Evolutionary conservation across 2,113 vertebrate genomes (phyloP), one percentile per base, ranked within the genome.

Genomic region (Callipepla californica): DNA sequence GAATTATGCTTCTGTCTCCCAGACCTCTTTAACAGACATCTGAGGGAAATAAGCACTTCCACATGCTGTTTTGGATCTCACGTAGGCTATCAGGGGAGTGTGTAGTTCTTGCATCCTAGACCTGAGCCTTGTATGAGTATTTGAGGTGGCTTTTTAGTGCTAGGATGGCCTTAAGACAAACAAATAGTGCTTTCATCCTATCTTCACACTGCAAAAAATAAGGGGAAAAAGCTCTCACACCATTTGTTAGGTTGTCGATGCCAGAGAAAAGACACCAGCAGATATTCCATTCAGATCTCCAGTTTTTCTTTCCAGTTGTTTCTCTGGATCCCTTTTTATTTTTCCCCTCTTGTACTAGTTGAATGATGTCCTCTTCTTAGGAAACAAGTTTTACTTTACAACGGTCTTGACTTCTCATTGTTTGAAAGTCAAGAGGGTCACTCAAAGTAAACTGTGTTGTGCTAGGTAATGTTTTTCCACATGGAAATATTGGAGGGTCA

Each of bases 361-460:
- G 67, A 91, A 42, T 11, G 2, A 48, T 83, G 73, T 30, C 50
- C 53, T 69, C 53, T 87, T 87, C 44, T 70, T 82, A 67, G 48
- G 82, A 91, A 94, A 91, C 61, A 62, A 45, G 55, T 82, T 77
- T 77, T 78, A 57, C 66, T 84, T 92, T 48, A 53, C 66, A 93
- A 65, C 36, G 55, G 72, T 86, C 78, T 42, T 95, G 94, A 88
- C 88, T 96, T 92, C 51, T 76, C 45, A 65, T 79, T 95, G 81
- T 95, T 94, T 68, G 66, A 84, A 94, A 93, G 73, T 86, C 86
- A 73, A 79, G 57, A 90, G 76, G 95, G 93, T 97, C 95, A 95
- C 66, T 95, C 79, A 96, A 86, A 96, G 86, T 94, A 95, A 96
- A 96, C 95, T 70, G 42, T 91, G 20, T 68, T 1, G 2, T 70